Percentiles rank a stretch among this genome's conserved stretches.
phyloP scores from a whole-genome alignment of 2,888 invertebrate genomes.

The Opisthograptis luteolata region DNA sequence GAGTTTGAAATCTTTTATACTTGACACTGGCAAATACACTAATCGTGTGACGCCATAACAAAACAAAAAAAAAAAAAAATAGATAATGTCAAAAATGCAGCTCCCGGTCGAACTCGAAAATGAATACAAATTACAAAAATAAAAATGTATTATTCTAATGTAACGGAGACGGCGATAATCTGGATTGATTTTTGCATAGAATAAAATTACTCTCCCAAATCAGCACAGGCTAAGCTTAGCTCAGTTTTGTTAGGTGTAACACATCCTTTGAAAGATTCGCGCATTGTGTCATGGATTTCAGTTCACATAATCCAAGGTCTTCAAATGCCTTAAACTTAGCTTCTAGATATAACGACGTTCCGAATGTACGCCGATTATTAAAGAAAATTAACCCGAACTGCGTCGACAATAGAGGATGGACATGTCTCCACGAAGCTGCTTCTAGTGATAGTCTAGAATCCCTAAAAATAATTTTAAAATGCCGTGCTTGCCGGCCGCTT shows the following conservation, averaged over 20 bases:
- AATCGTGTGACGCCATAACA: no score
- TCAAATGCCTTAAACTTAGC: conserved; percentile 76
- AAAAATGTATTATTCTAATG: no score
- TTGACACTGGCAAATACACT: no score
- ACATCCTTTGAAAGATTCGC: neutral
- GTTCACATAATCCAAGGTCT: conserved; percentile 76
- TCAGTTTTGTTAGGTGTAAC: no score
- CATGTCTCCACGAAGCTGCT: conserved; percentile 81
- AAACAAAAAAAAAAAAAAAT: no score
- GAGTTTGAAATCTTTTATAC: no score
- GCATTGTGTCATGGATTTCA: conserved; percentile 70
- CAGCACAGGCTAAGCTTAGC: neutral
- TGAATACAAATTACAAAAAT: no score
- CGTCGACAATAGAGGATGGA: conserved; percentile 82
- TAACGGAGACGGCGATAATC: no score
- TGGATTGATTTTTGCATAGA: no score
- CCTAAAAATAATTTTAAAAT: conserved; percentile 62
- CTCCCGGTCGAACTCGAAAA: no score
- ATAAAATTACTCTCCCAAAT: no score
- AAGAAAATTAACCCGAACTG: conserved; percentile 75
- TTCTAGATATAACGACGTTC: conserved; percentile 68
- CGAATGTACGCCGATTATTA: conserved; percentile 61
- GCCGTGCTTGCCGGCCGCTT: conserved; percentile 59
- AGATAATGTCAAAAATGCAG: no score
- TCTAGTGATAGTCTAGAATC: conserved; percentile 69